Evolutionary conservation across 2,797 vertebrate species (phyloP).

Genomic region (Rousettus madagascariensis): DNA sequence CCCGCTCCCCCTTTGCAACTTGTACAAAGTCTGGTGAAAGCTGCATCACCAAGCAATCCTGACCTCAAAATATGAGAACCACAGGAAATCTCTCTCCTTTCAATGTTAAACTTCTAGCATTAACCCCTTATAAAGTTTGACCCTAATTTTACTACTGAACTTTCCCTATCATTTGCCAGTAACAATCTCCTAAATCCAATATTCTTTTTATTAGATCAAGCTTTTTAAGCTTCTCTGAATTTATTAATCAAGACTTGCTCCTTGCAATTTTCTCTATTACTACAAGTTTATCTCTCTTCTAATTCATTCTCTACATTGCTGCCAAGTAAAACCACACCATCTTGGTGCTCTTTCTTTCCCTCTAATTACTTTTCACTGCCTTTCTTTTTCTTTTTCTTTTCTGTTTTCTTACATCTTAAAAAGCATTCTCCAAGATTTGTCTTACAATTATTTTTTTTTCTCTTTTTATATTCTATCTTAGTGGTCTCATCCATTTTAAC

Average conservation of each 20-base stretch:
- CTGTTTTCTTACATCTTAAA: not conserved
- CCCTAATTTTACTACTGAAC: not conserved
- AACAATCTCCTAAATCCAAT: not conserved
- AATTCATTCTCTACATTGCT: not conserved
- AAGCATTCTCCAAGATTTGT: not conserved
- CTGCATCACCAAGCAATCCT: not conserved
- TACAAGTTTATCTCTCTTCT: not conserved
- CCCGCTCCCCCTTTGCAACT: not conserved
- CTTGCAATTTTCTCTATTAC: not conserved
- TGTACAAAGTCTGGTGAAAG: not conserved
- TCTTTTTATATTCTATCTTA: not conserved
- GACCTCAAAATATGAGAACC: not conserved
- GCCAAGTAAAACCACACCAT: not conserved
- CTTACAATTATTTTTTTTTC: not conserved
- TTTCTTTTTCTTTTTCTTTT: not conserved
- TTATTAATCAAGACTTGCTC: not conserved
- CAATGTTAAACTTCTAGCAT: not conserved
- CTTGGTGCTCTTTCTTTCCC: not conserved
- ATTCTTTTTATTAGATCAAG: not conserved
- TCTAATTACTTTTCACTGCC: not conserved
- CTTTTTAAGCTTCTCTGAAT: not conserved
- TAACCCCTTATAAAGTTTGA: not conserved
- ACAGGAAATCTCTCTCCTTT: not conserved
- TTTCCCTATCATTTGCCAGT: not conserved
- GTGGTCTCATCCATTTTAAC: not conserved